phyloP scores from a whole-genome alignment of 2,797 vertebrate species.

The Champsocephalus esox region DNA sequence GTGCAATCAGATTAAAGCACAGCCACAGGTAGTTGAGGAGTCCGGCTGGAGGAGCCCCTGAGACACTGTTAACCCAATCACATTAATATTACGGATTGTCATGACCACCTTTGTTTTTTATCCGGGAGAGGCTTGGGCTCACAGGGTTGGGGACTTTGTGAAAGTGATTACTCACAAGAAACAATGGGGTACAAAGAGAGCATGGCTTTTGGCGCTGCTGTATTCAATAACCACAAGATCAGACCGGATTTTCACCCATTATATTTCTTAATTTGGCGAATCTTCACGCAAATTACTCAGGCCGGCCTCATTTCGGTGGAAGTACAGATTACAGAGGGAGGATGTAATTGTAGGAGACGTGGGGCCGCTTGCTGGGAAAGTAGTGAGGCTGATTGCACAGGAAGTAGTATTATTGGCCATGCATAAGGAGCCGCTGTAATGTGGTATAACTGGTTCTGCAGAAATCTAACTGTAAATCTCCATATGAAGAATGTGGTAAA shows the following conservation, averaged over 20 bases:
- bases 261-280: slow-evolving; percentile 85
- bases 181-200: slow-evolving; percentile 72
- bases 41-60: slow-evolving; percentile 66
- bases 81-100: slow-evolving; percentile 86
- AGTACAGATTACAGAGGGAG: slow-evolving; percentile 79
- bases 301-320: slow-evolving; percentile 77
- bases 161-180: slow-evolving; percentile 79
- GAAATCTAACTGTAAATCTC: slow-evolving; percentile 33
- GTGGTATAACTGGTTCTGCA: slow-evolving; percentile 30
- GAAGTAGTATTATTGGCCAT: slow-evolving; percentile 78
- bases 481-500: slow-evolving; percentile 16
- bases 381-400: slow-evolving; percentile 80
- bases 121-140: slow-evolving; percentile 58
- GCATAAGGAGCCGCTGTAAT: slow-evolving; percentile 68
- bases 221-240: slow-evolving; percentile 81
- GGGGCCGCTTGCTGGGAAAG: slow-evolving; percentile 74
- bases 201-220: slow-evolving; percentile 75
- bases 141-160: slow-evolving; percentile 44
- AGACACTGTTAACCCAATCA: slow-evolving; percentile 80
- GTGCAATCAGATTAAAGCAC: slow-evolving; percentile 80
- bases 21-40: slow-evolving; percentile 77
- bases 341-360: slow-evolving; percentile 81
- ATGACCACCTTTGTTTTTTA: slow-evolving; percentile 77
- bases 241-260: slow-evolving; percentile 74
- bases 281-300: slow-evolving; percentile 83